Evolutionary conservation across 2,113 vertebrate species (phyloP).

Genomic region (Halcyon malimbica): DNA sequence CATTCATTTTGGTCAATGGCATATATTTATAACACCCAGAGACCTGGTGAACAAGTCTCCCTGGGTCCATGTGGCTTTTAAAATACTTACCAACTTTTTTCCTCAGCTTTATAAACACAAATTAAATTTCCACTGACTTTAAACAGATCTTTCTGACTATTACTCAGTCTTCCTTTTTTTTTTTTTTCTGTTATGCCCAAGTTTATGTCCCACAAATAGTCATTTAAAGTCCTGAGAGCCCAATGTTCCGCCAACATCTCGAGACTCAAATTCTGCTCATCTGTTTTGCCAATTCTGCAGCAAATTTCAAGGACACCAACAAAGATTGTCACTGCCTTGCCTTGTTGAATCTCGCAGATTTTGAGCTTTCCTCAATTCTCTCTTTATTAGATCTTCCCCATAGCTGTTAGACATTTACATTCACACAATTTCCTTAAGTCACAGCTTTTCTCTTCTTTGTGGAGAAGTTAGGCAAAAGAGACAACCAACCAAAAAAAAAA

Average conservation of each 20-base stretch:
- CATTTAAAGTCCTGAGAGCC: background rate
- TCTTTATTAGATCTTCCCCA: background rate
- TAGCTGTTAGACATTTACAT: background rate
- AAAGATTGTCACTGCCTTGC: accelerated
- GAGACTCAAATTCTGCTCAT: background rate
- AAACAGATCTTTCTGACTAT: background rate
- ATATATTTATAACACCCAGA: background rate
- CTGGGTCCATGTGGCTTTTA: accelerated
- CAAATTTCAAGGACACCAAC: background rate
- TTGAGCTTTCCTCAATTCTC: background rate
- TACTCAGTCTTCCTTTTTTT: background rate
- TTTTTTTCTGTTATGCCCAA: background rate
- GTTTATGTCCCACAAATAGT: background rate
- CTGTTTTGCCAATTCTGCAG: background rate
- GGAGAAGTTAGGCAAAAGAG: background rate
- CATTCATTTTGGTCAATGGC: background rate
- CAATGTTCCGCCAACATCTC: background rate
- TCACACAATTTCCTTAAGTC: background rate
- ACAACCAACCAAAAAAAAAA: background rate
- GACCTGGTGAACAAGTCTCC: background rate
- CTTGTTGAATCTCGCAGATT: background rate
- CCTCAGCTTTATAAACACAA: background rate
- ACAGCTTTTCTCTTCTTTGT: background rate
- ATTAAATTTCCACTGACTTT: background rate
- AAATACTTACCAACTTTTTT: background rate